Evolutionary conservation across 2,888 invertebrate species (phyloP), one percentile per base, ranked within the genome.

Genomic region (Parochlus steinenii): DNA sequence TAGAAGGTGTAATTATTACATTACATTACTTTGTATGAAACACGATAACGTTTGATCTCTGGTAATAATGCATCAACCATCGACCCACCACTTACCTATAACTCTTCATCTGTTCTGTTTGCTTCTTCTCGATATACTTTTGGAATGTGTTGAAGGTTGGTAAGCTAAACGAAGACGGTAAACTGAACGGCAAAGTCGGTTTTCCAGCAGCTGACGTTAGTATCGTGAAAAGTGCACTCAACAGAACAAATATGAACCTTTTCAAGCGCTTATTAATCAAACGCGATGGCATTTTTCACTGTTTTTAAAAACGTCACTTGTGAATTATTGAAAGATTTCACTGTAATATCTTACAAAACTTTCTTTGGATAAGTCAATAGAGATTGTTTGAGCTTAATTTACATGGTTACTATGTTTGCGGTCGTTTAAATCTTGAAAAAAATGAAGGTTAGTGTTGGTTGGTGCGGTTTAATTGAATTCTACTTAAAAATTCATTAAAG

Each of bases 121-220:
- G 52, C n/a, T 55, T 48, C 41, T 54, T 53, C 39, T 55, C 57
- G 37, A 58, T 54, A 31, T 56, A 53, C 43, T 56, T 53, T 36
- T 58, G 56, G 29, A 58, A 51, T 10, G 58, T 52, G 18, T 54
- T 48, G 19, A 59, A 53, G 14, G 55, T 53, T 32, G 58, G 53
- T 22, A 33, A 39, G 22, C 27, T 27, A 11, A 34, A 26, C 3
- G 42, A 27, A 8, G 40, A 38, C 6, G 39, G 39, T 24, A 41
- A 14, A 26, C 47, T 51, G 32, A 59, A 56, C 6, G 48, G 48
- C 3, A 58, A 32, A 6, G 58, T 58, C 0, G 58, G 58, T 42
- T 58, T 59, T n/a, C 58, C 58, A 33, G 49, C 44, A 5, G 51
- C 49, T 20, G 25, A 31, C 23, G 54, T 45, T 5, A 57, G 42